Base-by-base conservation (phyloP, 2,113 vertebrate species). In the Brevimyrus niger region DNA sequence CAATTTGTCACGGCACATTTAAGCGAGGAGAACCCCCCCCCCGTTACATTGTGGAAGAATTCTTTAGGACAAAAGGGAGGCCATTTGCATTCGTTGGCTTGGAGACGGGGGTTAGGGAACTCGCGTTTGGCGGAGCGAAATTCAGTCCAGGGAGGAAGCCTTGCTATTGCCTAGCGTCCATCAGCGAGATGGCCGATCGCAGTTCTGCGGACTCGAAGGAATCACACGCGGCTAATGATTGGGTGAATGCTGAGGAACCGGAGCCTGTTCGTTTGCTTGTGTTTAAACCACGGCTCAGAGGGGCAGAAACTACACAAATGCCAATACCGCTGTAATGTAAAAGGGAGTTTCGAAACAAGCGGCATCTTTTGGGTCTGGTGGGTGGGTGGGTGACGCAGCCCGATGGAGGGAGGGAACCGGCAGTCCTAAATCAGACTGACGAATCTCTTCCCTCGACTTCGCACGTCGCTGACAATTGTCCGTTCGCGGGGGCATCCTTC, bases 1-100 rank as follows among this genome's bases (percentile, higher is more conserved):
- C 94, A 94, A 95, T 94, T 94, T 95, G 92, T 94, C 92, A 92
- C 91, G 91, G 93, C 88, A 92, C 92, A 91, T 92, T 91, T 91
- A 89, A 93, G 92, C 90, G 93, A 88, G 91, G 93, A 92, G 90
- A 10, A 91, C 92, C 92, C 91, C 92, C 42, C 42, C 42, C 92
- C 17, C 91, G 93, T n/a, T 92, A 92, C 91, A 92, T 21, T 35
- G 90, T 93, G 91, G 80, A 51, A 51, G 89, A 90, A 90, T 31
- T 35, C 80, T 58, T 7, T 1, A 5, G 50, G 80, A 89, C n/a
- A 84, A 89, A 92, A 93, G 91, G 89, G 91, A 91, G 44, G 88
- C 86, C 89, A 90, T 61, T 58, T 85, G 35, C 23, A 61, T 58
- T 38, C 19, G 51, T 80, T 42, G 80, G 47, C 87, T 89, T 82